phyloP scores from a whole-genome alignment of 2,888 invertebrate species.

The Gerris lacustris region DNA sequence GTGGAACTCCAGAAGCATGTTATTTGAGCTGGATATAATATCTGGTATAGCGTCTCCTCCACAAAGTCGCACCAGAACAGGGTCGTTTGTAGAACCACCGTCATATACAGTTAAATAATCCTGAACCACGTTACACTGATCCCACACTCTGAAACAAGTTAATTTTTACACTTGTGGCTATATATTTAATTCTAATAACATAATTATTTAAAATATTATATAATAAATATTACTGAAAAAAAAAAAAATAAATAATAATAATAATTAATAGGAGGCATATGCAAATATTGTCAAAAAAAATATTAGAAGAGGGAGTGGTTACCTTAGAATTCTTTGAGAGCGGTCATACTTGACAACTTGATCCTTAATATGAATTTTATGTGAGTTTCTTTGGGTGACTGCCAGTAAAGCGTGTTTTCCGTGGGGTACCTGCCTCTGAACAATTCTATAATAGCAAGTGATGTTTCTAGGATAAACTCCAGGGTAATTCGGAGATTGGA shows the following conservation, averaged over 20 bases:
- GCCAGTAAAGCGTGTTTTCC: slow-evolving; percentile 63
- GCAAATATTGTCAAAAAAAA: no score
- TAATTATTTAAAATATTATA: no score
- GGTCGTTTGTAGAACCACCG: slow-evolving; percentile 51
- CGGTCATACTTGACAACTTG: slow-evolving; percentile 63
- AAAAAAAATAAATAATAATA: no score
- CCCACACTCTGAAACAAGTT: slow-evolving; percentile 51
- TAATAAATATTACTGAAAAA: no score
- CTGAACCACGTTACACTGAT: slow-evolving; percentile 68
- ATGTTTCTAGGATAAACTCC: slow-evolving; percentile 80
- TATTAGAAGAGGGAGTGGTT: slow-evolving; percentile 27
- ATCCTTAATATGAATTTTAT: slow-evolving; percentile 67
- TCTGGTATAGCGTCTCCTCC: slow-evolving; percentile 72
- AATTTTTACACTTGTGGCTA: no score
- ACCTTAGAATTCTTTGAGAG: slow-evolving; percentile 62
- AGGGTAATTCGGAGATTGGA: slow-evolving; percentile 81
- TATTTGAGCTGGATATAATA: slow-evolving; percentile 62
- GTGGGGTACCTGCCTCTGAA: slow-evolving; percentile 45
- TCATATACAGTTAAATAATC: slow-evolving; percentile 73
- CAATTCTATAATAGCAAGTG: slow-evolving; percentile 64
- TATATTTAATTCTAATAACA: no score
- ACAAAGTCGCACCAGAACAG: slow-evolving; percentile 62
- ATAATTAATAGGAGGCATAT: no score
- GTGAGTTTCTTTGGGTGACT: slow-evolving; percentile 63
- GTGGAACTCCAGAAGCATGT: slow-evolving; percentile 66